A percentile compares a stretch with the other conserved stretches of the same genome.
phyloP scores from a whole-genome alignment of 2,888 invertebrate genomes.

The Eledona agricola region DNA sequence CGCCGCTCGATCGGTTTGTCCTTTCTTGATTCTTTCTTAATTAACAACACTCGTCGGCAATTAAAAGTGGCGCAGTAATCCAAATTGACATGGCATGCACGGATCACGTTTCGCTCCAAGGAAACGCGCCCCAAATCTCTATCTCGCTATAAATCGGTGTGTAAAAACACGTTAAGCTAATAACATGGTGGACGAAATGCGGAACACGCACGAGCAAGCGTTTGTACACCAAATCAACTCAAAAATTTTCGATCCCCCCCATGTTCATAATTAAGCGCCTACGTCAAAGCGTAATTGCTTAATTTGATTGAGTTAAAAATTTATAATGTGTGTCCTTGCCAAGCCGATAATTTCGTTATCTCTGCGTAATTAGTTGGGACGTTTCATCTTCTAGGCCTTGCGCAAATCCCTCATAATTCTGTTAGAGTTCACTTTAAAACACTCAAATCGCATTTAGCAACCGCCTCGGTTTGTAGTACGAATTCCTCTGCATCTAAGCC shows the following conservation, averaged over 20 bases:
- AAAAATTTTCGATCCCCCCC: constrained; percentile 7
- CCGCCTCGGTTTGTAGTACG: constrained; percentile 15
- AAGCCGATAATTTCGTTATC: constrained; percentile 22
- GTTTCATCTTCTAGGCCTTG: constrained; percentile 17
- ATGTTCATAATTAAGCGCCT: constrained; percentile 24
- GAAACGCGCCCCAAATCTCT: too few relatives aligned
- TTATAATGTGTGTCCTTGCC: constrained; percentile 22
- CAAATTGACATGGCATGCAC: too few relatives aligned
- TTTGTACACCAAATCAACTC: constrained; percentile 1
- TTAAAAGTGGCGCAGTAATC: constrained; percentile 3
- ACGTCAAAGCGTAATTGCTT: constrained; percentile 26
- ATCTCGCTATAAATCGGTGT: too few relatives aligned
- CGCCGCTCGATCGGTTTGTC: constrained; percentile 34
- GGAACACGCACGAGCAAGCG: too few relatives aligned
- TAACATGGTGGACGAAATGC: too few relatives aligned
- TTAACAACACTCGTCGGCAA: constrained; percentile 15
- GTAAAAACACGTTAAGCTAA: too few relatives aligned
- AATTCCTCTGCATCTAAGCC: too few relatives aligned
- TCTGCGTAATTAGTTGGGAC: constrained; percentile 20
- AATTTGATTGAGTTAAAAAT: constrained; percentile 29
- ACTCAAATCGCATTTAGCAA: constrained; percentile 19
- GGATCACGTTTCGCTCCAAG: too few relatives aligned
- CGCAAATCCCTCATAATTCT: constrained; percentile 26
- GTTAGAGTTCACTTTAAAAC: constrained; percentile 25
- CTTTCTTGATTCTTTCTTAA: constrained; percentile 40